Conservation (phyloP, 2,113 vertebrate species). For the Larimichthys polyactis region DNA sequence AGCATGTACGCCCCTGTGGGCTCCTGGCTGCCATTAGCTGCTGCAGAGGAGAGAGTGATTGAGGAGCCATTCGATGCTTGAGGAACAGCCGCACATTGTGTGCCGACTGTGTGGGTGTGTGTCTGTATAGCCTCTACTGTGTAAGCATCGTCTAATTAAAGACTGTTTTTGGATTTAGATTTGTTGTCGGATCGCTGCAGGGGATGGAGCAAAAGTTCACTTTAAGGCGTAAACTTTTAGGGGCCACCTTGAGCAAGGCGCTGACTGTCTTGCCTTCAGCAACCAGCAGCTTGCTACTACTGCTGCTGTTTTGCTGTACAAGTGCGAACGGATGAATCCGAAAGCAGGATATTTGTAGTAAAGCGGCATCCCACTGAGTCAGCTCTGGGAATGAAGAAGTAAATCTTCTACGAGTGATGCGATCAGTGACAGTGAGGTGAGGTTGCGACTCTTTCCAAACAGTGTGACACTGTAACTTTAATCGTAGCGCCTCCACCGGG, state of each 20-base stretch:
- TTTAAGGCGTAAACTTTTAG: not conserved
- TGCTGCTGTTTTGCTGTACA: not conserved
- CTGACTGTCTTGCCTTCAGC: too few species aligned
- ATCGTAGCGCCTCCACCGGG: not conserved
- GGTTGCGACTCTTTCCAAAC: not conserved
- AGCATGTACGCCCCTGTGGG: slow-evolving; percentile 60
- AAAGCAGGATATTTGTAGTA: not conserved
- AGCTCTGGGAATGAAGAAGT: not conserved
- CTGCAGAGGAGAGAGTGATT: slow-evolving; percentile 51
- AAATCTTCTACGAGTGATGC: not conserved
- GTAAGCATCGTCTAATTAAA: slow-evolving; percentile 32
- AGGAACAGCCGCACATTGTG: slow-evolving; percentile 57
- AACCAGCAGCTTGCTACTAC: too few species aligned
- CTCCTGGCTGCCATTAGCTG: slow-evolving; percentile 72
- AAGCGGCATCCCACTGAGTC: slow-evolving; percentile 2
- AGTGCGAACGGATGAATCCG: not conserved
- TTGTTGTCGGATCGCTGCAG: not conserved
- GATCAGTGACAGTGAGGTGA: not conserved
- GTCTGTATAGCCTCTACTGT: not conserved
- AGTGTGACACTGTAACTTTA: not conserved
- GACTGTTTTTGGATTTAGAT: slow-evolving; percentile 14
- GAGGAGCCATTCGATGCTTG: slow-evolving; percentile 53
- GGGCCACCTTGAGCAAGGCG: slow-evolving; percentile 2
- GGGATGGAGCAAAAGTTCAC: not conserved
- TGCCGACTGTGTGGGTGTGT: slow-evolving; percentile 66